Conservation (phyloP, 2,888 invertebrate genomes). For the Eudiplozoon nipponicum region DNA sequence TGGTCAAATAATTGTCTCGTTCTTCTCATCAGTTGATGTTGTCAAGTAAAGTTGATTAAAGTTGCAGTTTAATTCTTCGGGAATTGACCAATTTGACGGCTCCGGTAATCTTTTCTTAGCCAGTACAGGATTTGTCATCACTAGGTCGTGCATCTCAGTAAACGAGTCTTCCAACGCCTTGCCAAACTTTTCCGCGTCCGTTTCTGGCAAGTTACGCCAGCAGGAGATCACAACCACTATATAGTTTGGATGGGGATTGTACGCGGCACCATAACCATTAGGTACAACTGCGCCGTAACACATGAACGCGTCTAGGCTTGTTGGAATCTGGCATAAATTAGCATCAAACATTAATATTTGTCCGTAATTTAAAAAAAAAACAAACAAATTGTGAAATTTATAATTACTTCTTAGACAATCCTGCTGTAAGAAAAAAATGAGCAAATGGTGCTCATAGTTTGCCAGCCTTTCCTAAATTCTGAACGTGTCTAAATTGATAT, state of each 20-base stretch:
- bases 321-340: slow-evolving; percentile 63
- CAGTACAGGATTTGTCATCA: slow-evolving; percentile 19
- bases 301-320: slow-evolving; percentile 50
- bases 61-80: no score
- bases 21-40: no score
- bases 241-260: slow-evolving; percentile 42
- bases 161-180: slow-evolving; percentile 12
- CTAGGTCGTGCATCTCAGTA: slow-evolving; percentile 13
- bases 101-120: slow-evolving; percentile 11
- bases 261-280: slow-evolving; percentile 78
- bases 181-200: slow-evolving; percentile 10
- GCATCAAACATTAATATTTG: no score
- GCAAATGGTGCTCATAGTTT: no score
- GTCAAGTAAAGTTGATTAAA: no score
- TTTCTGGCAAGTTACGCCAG: slow-evolving; percentile 17
- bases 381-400: no score
- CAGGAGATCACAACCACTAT: slow-evolving; percentile 24
- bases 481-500: no score
- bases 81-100: slow-evolving; percentile 1
- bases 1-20: no score
- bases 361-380: no score
- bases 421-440: no score
- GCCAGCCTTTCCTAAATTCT: no score
- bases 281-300: slow-evolving; percentile 88
- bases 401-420: no score